Percentiles rank a stretch among this genome's conserved stretches.
phyloP scores from a whole-genome alignment of 2,888 invertebrate genomes.

The Zootermopsis nevadensis region DNA sequence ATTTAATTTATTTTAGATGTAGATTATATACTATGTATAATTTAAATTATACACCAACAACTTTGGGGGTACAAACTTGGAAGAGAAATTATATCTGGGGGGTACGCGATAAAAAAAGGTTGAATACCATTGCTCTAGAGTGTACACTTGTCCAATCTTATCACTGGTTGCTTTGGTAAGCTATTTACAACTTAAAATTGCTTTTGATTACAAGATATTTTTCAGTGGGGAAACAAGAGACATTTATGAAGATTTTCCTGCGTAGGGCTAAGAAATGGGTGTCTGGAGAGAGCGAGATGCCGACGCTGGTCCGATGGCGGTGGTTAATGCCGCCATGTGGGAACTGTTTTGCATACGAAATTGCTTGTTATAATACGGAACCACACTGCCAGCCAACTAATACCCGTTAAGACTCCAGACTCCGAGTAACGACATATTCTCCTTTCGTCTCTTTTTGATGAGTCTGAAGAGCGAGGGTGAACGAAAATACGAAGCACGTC shows the following conservation, averaged over 20 bases:
- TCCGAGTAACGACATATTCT: conserved; percentile 23
- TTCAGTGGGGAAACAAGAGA: background rate
- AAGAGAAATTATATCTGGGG: too few relatives aligned
- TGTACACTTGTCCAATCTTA: too few relatives aligned
- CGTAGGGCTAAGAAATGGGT: background rate
- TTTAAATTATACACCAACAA: too few relatives aligned
- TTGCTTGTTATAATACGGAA: conserved; percentile 48
- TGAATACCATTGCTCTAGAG: too few relatives aligned
- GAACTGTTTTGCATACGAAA: conserved; percentile 51
- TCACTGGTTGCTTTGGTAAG: background rate
- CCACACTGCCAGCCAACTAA: conserved; percentile 26
- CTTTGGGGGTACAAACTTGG: too few relatives aligned
- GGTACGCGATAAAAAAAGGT: too few relatives aligned
- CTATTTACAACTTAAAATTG: background rate
- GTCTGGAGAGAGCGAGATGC: background rate
- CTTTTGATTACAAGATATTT: background rate
- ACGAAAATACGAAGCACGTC: background rate
- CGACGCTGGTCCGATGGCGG: background rate
- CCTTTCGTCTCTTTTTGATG: conserved; percentile 20
- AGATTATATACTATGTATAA: too few relatives aligned
- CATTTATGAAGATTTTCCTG: conserved; percentile 15
- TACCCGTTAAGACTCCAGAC: conserved; percentile 32
- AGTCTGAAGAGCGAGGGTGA: background rate
- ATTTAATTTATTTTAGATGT: too few relatives aligned
- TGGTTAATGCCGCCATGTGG: conserved; percentile 48